phyloP scores from a whole-genome alignment of 1,140 invertebrate genomes.

The Melipona quadrifasciata region DNA sequence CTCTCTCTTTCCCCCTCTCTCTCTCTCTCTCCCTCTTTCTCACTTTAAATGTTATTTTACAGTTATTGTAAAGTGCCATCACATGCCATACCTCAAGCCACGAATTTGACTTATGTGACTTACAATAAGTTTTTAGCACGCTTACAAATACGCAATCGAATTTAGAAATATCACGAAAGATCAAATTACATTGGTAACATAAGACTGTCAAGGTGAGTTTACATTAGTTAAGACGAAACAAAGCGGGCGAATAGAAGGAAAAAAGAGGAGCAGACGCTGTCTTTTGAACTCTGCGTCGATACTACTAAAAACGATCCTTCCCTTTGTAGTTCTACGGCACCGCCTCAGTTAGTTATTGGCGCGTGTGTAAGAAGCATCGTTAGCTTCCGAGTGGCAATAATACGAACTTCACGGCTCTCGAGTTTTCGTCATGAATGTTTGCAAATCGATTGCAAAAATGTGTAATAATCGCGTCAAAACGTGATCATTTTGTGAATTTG shows the following conservation, averaged over 20 bases:
- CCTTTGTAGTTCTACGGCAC: slow-evolving; percentile 25
- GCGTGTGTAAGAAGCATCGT: slow-evolving; percentile 16
- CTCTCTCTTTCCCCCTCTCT: too few relatives aligned
- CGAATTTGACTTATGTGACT: too few relatives aligned
- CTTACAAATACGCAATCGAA: too few relatives aligned
- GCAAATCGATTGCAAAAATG: not conserved
- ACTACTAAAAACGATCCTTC: slow-evolving; percentile 29
- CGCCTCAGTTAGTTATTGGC: slow-evolving; percentile 33
- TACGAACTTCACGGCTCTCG: too few relatives aligned
- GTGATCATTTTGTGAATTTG: not conserved
- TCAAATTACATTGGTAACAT: not conserved
- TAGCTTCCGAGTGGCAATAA: not conserved
- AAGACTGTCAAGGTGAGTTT: not conserved
- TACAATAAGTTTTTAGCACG: too few relatives aligned
- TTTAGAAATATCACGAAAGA: not conserved
- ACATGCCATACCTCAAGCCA: too few relatives aligned
- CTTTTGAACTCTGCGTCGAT: slow-evolving; percentile 25
- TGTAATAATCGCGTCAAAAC: not conserved
- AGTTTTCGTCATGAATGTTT: not conserved
- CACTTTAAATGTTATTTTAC: too few relatives aligned
- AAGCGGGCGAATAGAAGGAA: not conserved
- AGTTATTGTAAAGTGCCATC: too few relatives aligned
- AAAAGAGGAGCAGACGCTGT: not conserved
- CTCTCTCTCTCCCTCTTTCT: too few relatives aligned
- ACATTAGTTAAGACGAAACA: not conserved